Percentiles rank a stretch among this genome's conserved stretches.
phyloP scores from a whole-genome alignment of 2,113 vertebrate species.

The Limnothrissa miodon region DNA sequence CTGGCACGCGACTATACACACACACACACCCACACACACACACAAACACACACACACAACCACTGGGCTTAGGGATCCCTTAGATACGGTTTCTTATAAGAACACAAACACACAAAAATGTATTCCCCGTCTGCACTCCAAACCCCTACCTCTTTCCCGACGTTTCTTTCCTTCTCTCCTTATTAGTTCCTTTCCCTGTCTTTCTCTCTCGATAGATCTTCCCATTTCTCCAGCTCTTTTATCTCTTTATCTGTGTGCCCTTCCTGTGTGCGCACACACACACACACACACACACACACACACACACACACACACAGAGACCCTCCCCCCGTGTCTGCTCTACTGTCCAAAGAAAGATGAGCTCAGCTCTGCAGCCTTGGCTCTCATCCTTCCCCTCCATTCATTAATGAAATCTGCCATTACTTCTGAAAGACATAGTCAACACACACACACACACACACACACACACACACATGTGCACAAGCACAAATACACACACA shows the following conservation, averaged over 20 bases:
- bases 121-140: neutral
- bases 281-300: neutral
- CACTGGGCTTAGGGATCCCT: neutral
- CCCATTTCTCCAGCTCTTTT: neutral
- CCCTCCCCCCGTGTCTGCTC: neutral
- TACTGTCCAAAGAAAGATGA: neutral
- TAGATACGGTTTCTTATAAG: neutral
- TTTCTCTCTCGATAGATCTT: neutral
- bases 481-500: neutral
- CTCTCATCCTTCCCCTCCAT: neutral
- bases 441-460: neutral
- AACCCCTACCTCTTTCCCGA: neutral
- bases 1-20: neutral
- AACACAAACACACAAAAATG: neutral
- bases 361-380: neutral
- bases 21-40: conserved; percentile 23
- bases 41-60: conserved; percentile 9
- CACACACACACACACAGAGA: neutral
- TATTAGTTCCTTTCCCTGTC: neutral
- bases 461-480: neutral
- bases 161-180: neutral
- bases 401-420: conserved; percentile 10
- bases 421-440: neutral
- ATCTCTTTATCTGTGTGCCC: neutral
- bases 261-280: neutral